phyloP scores from a whole-genome alignment of 1,140 invertebrate genomes.

The Zaprionus vittiger region DNA sequence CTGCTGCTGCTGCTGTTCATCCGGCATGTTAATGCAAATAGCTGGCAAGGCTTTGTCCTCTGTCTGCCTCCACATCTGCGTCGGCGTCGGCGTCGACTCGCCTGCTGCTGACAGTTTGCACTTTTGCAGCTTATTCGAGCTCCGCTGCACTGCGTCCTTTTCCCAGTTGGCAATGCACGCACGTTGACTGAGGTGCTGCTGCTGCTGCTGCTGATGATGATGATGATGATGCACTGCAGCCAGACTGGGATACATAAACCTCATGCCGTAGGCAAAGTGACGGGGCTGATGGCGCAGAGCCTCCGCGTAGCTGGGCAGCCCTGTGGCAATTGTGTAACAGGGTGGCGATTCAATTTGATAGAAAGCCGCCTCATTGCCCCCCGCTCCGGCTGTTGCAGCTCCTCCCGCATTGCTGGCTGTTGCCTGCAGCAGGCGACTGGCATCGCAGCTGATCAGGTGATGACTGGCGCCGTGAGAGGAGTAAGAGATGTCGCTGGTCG shows the following conservation, averaged over 20 bases:
- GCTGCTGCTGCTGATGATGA: conserved; percentile 48
- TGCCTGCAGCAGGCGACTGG: conserved; percentile 54
- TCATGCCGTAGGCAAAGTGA: conserved; percentile 83
- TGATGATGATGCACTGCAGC: conserved; percentile 82
- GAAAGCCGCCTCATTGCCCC: conserved; percentile 64
- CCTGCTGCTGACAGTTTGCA: conserved; percentile 78
- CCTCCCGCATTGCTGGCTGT: conserved; percentile 32
- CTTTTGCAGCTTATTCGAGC: conserved; percentile 71
- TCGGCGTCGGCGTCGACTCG: conserved; percentile 34
- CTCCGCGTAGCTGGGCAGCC: conserved; percentile 87
- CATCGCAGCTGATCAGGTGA: conserved; percentile 75
- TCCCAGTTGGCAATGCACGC: conserved; percentile 73
- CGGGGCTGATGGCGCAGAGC: conserved; percentile 85
- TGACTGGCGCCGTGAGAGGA: conserved; percentile 58
- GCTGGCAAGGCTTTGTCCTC: conserved; percentile 57
- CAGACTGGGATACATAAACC: conserved; percentile 79
- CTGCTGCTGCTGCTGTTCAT: conserved; percentile 39
- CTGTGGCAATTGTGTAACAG: conserved; percentile 87
- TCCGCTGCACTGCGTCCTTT: conserved; percentile 68
- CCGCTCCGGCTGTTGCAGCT: not conserved
- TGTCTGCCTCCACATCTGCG: conserved; percentile 13
- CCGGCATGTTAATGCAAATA: conserved; percentile 80
- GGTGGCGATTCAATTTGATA: conserved; percentile 86
- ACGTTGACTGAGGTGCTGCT: conserved; percentile 30
- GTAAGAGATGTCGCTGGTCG: conserved; percentile 54